These are phyloP conservation scores for Butastur rufipennis DNA, from an alignment of 2,113 vertebrate genomes.

Conservation along the genomic window DNA sequence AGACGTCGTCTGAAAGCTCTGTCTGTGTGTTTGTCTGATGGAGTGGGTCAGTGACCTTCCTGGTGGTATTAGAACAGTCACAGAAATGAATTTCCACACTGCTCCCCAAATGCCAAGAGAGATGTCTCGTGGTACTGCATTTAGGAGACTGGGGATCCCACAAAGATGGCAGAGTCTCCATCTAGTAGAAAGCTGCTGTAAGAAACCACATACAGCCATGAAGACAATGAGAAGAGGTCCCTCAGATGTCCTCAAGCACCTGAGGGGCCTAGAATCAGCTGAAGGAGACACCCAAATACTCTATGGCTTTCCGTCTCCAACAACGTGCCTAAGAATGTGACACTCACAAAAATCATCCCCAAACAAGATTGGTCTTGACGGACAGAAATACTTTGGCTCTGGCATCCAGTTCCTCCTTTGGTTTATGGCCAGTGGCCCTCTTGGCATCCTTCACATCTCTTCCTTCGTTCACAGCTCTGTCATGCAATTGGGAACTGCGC, in stretches of 20 bases:
- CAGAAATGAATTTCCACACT: not conserved
- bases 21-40: not conserved
- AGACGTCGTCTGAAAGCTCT: not conserved
- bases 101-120: not conserved
- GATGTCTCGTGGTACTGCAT: not conserved
- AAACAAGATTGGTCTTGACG: not conserved
- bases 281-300: not conserved
- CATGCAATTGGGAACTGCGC: rapidly evolving
- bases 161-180: not conserved
- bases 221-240: not conserved
- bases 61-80: not conserved
- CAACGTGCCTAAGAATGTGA: not conserved
- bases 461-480: not conserved
- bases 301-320: rapidly evolving
- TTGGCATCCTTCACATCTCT: not conserved
- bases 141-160: not conserved
- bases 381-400: not conserved
- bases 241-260: not conserved
- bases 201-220: not conserved
- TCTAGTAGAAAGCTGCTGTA: not conserved
- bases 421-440: not conserved
- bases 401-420: not conserved
- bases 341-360: not conserved
- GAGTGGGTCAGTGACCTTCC: not conserved
- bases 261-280: not conserved